Evolutionary conservation across 92 coral and sea anemone genomes (phyloP), one percentile per base, ranked within the genome.

Genomic region (Porites evermanni): DNA sequence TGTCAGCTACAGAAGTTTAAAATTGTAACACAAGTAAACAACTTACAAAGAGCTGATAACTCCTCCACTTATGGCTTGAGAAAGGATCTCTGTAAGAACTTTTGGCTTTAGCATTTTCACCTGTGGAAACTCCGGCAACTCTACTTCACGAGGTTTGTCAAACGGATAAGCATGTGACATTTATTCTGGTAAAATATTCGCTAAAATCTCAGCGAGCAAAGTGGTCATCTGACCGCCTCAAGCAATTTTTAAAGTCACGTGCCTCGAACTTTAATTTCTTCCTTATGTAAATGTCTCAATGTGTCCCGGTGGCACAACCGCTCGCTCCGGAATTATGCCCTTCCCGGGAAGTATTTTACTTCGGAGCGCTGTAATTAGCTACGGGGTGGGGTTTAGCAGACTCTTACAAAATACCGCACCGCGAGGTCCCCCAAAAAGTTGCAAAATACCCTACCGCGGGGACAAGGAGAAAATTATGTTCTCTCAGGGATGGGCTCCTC

Each of bases 21-120:
- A 24, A 21, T 12, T 63, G 11, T 56, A 56, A 56, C 13, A 2
- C 16, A 56, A 56, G 16, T 56, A 12, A 21, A 21, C 21, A 21
- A 90, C 99, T 89, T 86, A 96, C 99, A 96, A 77, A 11, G 99
- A 92, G 69, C 98, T 94, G 17, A 89, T 70, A 3, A 96, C 98
- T 44, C 99, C 99, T 21, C 98, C 98, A 29, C 96, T 95, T 24
- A 91, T 96, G 18, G 96, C 99, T 88, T 96, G 98, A 8, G 94
- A 93, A 4, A 96, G 91, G 67, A 96, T 89, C 72, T 96, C 99
- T 50, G 97, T 87, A 26, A 96, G 90, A n/a, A 94, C 98, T 90
- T 93, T 96, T 2, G 99, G 99, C 70, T 95, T 94, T 58, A 96
- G 72, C 99, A 96, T 96, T 73, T 87, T 93, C 24, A 88, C 89